These are phyloP conservation scores for Scaptomyza flava DNA, from an alignment of 2,888 invertebrate genomes.

Conservation along the genomic window DNA sequence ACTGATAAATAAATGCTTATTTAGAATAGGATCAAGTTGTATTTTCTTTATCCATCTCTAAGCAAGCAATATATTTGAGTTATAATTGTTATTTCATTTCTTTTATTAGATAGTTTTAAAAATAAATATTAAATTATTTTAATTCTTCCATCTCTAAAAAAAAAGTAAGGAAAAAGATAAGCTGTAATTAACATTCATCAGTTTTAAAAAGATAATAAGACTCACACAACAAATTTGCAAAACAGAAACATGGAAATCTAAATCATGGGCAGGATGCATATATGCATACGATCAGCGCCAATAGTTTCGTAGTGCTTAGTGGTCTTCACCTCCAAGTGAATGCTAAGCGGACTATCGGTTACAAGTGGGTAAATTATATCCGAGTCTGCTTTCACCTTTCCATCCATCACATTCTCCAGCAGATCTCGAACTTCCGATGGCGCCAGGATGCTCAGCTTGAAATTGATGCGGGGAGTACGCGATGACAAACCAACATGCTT, in stretches of 20 bases:
- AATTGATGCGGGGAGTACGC: conserved; percentile 45
- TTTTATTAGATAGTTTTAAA: background rate
- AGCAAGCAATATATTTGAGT: no score
- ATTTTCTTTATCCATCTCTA: background rate
- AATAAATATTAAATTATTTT: no score
- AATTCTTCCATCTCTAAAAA: no score
- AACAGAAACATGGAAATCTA: conserved; percentile 2
- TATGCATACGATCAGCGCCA: background rate
- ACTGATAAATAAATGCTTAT: no score
- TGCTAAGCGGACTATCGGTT: conserved; percentile 8
- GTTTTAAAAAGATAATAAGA: no score
- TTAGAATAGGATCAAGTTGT: background rate
- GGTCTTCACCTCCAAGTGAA: conserved; percentile 26
- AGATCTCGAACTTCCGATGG: conserved; percentile 52
- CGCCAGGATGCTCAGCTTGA: conserved; percentile 71
- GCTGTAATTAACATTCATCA: no score
- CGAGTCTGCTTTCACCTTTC: conserved; percentile 37
- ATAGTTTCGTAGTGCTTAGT: background rate
- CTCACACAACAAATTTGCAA: background rate
- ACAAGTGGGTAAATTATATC: conserved; percentile 32
- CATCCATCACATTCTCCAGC: conserved; percentile 61
- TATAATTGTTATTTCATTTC: background rate
- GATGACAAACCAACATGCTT: background rate
- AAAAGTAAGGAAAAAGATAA: no score
- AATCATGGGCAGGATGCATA: conserved; percentile 13